Evolutionary conservation across 2,113 vertebrate genomes (phyloP).

Genomic region (Percina caprodes): DNA sequence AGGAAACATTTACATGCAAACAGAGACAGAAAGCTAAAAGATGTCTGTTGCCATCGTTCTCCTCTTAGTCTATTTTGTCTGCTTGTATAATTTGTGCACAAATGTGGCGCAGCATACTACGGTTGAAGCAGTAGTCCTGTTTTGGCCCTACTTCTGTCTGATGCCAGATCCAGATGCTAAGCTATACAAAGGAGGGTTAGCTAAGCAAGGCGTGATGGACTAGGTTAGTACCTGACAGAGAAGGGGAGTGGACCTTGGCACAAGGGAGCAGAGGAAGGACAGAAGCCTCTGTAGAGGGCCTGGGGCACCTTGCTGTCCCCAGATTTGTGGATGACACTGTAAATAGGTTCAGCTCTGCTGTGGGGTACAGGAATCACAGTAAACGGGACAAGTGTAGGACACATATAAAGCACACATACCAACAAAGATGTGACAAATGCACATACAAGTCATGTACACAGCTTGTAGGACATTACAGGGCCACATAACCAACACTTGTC

Average conservation of each 20-base stretch:
- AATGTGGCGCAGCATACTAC: slow-evolving; percentile 11
- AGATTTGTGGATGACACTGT: slow-evolving; percentile 89
- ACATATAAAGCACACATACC: slow-evolving; percentile 77
- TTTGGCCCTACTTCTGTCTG: slow-evolving; percentile 38
- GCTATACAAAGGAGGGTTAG: slow-evolving; percentile 72
- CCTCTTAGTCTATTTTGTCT: slow-evolving; percentile 8
- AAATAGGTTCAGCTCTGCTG: slow-evolving; percentile 86
- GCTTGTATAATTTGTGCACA: slow-evolving; percentile 29
- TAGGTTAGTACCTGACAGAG: slow-evolving; percentile 87
- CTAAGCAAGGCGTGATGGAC: slow-evolving; percentile 79
- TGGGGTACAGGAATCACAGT: slow-evolving; percentile 87
- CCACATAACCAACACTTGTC: slow-evolving; percentile 53
- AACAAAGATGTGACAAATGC: slow-evolving; percentile 77
- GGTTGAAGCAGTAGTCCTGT: slow-evolving; percentile 32
- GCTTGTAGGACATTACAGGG: slow-evolving; percentile 70
- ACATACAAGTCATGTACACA: slow-evolving; percentile 77
- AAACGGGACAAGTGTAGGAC: slow-evolving; percentile 82
- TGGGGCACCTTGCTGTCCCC: slow-evolving; percentile 83
- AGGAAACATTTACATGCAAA: slow-evolving; percentile 67
- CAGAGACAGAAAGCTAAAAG: slow-evolving; percentile 37
- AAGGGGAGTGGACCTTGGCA: slow-evolving; percentile 84
- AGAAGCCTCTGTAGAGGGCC: slow-evolving; percentile 84
- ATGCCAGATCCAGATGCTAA: slow-evolving; percentile 61
- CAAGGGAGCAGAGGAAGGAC: slow-evolving; percentile 82
- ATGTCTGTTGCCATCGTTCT: slow-evolving; percentile 16